Percentiles rank a stretch among this genome's conserved stretches.
These are phyloP conservation scores for Diprion similis DNA, from an alignment of 1,140 invertebrate species.

Conservation along the genomic window DNA sequence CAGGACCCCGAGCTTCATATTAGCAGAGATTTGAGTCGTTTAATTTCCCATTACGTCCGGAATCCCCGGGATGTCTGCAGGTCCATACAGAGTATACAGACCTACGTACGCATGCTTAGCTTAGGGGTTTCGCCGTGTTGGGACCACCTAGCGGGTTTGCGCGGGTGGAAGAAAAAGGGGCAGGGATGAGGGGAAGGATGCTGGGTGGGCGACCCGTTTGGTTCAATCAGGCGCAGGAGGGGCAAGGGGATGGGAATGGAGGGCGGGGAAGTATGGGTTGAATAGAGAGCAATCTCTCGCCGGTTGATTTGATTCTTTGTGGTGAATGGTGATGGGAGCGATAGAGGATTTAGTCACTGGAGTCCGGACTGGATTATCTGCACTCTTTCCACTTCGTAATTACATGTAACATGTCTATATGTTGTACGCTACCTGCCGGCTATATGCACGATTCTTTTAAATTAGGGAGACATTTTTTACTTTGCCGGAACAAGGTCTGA, in stretches of 20 bases:
- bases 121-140: neutral
- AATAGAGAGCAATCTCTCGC: slow-evolving; percentile 5
- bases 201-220: neutral
- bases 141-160: neutral
- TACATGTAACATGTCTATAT: slow-evolving; percentile 6
- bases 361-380: slow-evolving; percentile 1
- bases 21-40: neutral
- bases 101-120: neutral
- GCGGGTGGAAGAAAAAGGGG: neutral
- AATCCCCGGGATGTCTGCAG: neutral
- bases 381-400: neutral
- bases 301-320: slow-evolving; percentile 7
- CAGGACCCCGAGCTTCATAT: neutral
- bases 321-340: slow-evolving; percentile 6
- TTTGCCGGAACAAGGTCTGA: no score
- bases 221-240: neutral
- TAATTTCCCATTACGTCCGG: neutral
- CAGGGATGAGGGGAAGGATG: neutral
- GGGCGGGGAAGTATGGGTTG: neutral
- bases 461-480: no score
- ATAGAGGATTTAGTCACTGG: slow-evolving; percentile 7
- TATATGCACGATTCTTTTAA: neutral
- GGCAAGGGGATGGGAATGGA: neutral
- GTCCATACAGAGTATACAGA: neutral
- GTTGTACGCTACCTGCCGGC: neutral